Evolutionary conservation across 2,113 vertebrate genomes (phyloP), one percentile per base, ranked within the genome.

Genomic region (Tichodroma muraria): DNA sequence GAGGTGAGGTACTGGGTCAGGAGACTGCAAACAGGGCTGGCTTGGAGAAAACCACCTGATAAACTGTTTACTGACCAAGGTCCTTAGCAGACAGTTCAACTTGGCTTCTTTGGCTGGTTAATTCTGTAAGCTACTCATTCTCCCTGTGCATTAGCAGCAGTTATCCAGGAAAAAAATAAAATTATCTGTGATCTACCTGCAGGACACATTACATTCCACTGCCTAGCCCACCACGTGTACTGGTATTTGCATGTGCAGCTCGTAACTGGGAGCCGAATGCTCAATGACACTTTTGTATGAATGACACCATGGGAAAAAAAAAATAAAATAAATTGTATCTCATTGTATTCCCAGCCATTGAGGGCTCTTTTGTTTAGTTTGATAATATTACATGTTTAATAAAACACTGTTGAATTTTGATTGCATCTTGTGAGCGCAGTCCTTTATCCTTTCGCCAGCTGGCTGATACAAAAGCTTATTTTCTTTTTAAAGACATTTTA

Each of bases 341-440:
- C 92, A 96, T 97, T 96, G 93, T 97, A 95, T 96, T 97, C 73
- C 87, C 96, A 96, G 94, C 93, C 96, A 97, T 95, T 92, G 94
- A 96, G 94, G 93, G 95, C 94, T 95, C 96, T 91, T 96, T 97
- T 97, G 96, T 96, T 97, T 97, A 95, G 96, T 96, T 96, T 95
- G 94, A 93, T 96, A 94, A 95, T 96, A 95, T 97, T 96, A 97
- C 95, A 93, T 97, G 97, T 97, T 97, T 96, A 97, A 96, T 97
- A 97, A 97, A 97, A 97, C 96, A 96, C 93, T 94, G 89, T 52
- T 95, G 91, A 96, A 96, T 97, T 97, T 96, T 97, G 96, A 97
- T 96, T 97, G 96, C 97, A 96, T 97, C 96, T 95, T 96, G 95
- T 95, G 95, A 97, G 92, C 82, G 2, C 79, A 86, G 92, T 94